Percentiles rank a stretch among this genome's conserved stretches.
These are phyloP conservation scores for Carcharodon carcharias DNA, from an alignment of 2,797 vertebrate genomes.

Conservation along the genomic window DNA sequence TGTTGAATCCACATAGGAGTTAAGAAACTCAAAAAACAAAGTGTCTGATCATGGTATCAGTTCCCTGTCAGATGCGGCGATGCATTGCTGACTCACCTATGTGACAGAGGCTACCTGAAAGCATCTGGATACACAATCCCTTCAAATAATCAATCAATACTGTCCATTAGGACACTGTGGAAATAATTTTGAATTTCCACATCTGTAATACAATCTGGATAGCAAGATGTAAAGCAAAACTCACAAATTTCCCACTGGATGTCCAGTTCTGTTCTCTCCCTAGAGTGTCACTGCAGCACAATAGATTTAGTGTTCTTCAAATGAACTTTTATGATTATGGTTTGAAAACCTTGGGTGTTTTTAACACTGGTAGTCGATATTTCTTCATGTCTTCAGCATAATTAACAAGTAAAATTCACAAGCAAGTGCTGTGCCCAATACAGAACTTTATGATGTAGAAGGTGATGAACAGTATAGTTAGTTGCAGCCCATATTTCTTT, in stretches of 20 bases:
- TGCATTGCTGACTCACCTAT: background rate
- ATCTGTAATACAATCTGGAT: background rate
- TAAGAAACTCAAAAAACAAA: background rate
- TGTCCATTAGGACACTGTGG: background rate
- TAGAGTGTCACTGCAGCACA: background rate
- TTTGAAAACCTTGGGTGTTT: background rate
- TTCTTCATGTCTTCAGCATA: background rate
- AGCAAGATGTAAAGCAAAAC: background rate
- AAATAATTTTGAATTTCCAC: background rate
- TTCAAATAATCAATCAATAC: background rate
- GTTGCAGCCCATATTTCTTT: background rate
- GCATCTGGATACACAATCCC: too few relatives aligned
- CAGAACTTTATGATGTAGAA: background rate
- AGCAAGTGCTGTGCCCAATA: background rate
- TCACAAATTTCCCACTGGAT: background rate
- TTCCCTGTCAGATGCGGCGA: background rate
- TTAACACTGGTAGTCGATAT: background rate
- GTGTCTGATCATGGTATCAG: background rate
- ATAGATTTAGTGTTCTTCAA: background rate
- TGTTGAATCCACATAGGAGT: background rate
- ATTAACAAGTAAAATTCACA: background rate
- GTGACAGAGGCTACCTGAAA: too few relatives aligned
- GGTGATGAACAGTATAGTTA: background rate
- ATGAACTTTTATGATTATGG: background rate
- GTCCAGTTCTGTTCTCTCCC: background rate